Base-by-base conservation (phyloP, 2,797 vertebrate species). In the Sebastes iracundus region DNA sequence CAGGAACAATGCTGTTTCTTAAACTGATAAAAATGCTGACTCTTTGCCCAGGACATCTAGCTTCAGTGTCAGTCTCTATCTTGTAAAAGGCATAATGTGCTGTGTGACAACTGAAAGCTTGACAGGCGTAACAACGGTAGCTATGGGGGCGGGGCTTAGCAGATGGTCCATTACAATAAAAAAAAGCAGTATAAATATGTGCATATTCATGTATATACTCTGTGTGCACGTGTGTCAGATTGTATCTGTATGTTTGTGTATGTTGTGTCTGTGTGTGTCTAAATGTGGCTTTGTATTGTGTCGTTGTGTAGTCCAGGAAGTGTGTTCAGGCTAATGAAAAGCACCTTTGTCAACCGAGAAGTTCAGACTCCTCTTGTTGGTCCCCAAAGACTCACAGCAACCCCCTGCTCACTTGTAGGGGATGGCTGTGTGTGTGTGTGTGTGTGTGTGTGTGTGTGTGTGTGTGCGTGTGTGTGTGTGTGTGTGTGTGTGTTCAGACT, bases 261-360 rank as follows among this genome's bases (percentile, higher is more conserved):
- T 67, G 20, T 30, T 61, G 13, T 72, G 25, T 49, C 7, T 46
- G 11, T 66, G 30, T 73, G 13, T 72, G 46, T 79, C 33, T 64
- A 5, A 2, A 13, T 46, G 7, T 55, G 23, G 20, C 18, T 27
- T 27, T 53, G 27, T 72, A 10, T 46, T 64, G 16, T 75, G n/a
- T 22, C 32, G 33, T 59, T 23, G 14, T 35, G 46, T 7, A 27
- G 68, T 72, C 32, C 63, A 78, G 76, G 58, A 83, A 82, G 59
- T 84, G 88, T 86, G 74, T 81, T 68, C 55, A 53, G 38, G 70
- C n/a, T 78, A 75, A 88, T 89, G 82, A 90, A 92, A 90, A 88
- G 87, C 87, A 90, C 89, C 88, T 92, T 91, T 91, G 88, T 91
- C 77, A 86, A 25, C 64, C 61, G 77, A 86, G 61, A 81, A 82